Evolutionary conservation across 2,888 invertebrate species (phyloP), one percentile per base, ranked within the genome.

Genomic region (Mayetiola destructor): DNA sequence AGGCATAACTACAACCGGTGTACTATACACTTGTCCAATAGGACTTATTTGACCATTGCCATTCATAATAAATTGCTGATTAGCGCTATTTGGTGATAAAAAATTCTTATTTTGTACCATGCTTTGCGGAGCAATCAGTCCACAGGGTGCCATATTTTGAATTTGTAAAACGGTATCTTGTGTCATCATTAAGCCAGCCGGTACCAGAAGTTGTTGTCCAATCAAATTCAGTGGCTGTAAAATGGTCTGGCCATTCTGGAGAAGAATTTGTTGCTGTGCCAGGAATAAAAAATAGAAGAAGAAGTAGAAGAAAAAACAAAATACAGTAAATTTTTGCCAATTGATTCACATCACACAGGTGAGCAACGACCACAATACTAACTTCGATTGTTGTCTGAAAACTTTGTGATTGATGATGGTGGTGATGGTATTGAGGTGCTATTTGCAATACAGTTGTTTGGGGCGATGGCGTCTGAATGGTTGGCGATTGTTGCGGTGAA

Each of bases 141-240:
- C 82, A 5, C 81, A 79, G 1, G 79, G 71, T 59, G 83, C 79
- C 0, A 88, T 85, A 60, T 88, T 88, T 66, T 88, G 88, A 61
- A 88, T 76, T 66, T 88, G 88, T 52, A 89, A 76, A 0, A 88
- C 85, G 0, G 88, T 82, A 29, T 84, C 84, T 0, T 87, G 82
- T 10, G 85, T 82, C 85, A 89, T 85, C 1, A 90, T 84, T 81
- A 89, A 82, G 1, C 88, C 85, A 62, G 88, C 87, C 12, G 88
- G 88, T 58, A 89, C 82, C 56, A 89, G 81, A 64, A 89, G 83
- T 66, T 89, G 89, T 67, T 88, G 89, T 57, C 86, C 87, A 59
- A 88, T 78, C 61, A 89, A 73, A 73, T 88, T 88, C 32, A 89
- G 85, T 0, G 89, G 89, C 67, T 89, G 89, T 42, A 88, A 73